Conservation (phyloP, 2,888 invertebrate species). For the Sussaba pulchella region DNA sequence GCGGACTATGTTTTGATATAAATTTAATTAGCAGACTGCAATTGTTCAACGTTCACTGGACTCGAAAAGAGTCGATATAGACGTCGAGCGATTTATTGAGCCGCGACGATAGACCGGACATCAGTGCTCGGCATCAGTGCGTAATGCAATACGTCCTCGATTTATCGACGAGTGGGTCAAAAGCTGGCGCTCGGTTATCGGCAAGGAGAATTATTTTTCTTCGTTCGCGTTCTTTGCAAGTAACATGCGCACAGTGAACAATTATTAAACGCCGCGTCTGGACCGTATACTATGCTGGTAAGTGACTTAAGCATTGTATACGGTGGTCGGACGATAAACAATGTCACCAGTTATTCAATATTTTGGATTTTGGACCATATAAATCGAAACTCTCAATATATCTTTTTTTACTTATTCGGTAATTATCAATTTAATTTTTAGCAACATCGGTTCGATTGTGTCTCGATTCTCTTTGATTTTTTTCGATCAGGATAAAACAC, state of each 20-base stretch:
- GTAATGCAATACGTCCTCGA: conserved; percentile 33
- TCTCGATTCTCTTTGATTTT: too few species aligned
- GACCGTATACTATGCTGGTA: conserved; percentile 2
- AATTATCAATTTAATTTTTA: too few species aligned
- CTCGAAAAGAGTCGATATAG: conserved; percentile 19
- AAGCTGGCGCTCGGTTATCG: conserved; percentile 19
- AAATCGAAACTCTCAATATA: too few species aligned
- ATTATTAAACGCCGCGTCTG: conserved; percentile 38
- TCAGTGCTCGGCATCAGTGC: conserved; percentile 8
- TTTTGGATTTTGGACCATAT: too few species aligned
- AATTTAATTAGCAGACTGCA: conserved; percentile 26
- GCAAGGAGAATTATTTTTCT: conserved; percentile 29
- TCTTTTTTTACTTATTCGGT: too few species aligned
- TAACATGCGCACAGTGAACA: background rate
- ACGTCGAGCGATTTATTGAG: conserved; percentile 6
- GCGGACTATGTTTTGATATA: background rate
- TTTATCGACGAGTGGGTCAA: conserved; percentile 40
- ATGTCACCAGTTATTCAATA: conserved; percentile 42
- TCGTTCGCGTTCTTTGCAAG: conserved; percentile 36
- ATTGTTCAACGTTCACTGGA: conserved; percentile 38
- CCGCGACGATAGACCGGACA: conserved; percentile 13
- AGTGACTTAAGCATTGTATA: background rate
- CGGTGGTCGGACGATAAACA: conserved; percentile 51
- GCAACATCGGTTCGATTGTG: background rate
- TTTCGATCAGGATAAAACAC: too few species aligned